These are phyloP conservation scores for Danionella dracula DNA, from an alignment of 2,797 vertebrate genomes.

Conservation along the genomic window DNA sequence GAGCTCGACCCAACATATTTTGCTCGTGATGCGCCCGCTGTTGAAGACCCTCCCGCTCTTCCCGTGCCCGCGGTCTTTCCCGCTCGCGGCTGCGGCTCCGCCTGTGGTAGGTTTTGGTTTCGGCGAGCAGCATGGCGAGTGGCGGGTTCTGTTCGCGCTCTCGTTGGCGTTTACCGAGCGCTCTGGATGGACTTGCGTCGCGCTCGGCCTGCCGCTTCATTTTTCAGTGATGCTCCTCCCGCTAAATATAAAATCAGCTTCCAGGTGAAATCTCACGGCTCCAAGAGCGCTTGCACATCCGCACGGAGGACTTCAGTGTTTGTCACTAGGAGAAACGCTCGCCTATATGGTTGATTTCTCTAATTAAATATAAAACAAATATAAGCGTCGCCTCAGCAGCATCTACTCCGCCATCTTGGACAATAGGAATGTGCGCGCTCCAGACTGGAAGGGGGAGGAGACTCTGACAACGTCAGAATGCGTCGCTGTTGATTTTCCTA, in stretches of 20 bases:
- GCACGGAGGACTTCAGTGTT: background rate
- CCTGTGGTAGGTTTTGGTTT: slow-evolving; percentile 65
- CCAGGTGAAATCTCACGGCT: slow-evolving; percentile 18
- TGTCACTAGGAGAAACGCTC: background rate
- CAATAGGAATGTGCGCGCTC: slow-evolving; percentile 87
- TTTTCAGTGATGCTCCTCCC: slow-evolving; percentile 63
- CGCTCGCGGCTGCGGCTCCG: slow-evolving; percentile 74
- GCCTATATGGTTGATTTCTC: slow-evolving; percentile 18
- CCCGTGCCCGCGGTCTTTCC: slow-evolving; percentile 65
- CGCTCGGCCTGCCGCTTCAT: slow-evolving; percentile 94
- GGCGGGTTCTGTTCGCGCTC: slow-evolving; percentile 57
- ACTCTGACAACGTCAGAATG: slow-evolving; percentile 41
- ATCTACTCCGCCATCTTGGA: slow-evolving; percentile 87
- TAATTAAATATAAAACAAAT: slow-evolving; percentile 53
- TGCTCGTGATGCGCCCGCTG: slow-evolving; percentile 67
- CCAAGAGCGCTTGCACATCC: slow-evolving; percentile 27
- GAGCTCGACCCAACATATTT: slow-evolving; percentile 58
- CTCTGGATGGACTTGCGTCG: slow-evolving; percentile 77
- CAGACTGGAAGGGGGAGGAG: slow-evolving; percentile 57
- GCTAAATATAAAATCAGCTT: slow-evolving; percentile 49
- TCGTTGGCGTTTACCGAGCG: slow-evolving; percentile 71
- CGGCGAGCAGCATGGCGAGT: slow-evolving; percentile 67
- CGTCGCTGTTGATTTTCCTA: slow-evolving; percentile 25
- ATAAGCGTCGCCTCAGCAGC: slow-evolving; percentile 55
- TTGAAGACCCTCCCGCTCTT: slow-evolving; percentile 58